These are phyloP conservation scores for Aythya baeri DNA, from an alignment of 2,113 vertebrate species.

Conservation along the genomic window DNA sequence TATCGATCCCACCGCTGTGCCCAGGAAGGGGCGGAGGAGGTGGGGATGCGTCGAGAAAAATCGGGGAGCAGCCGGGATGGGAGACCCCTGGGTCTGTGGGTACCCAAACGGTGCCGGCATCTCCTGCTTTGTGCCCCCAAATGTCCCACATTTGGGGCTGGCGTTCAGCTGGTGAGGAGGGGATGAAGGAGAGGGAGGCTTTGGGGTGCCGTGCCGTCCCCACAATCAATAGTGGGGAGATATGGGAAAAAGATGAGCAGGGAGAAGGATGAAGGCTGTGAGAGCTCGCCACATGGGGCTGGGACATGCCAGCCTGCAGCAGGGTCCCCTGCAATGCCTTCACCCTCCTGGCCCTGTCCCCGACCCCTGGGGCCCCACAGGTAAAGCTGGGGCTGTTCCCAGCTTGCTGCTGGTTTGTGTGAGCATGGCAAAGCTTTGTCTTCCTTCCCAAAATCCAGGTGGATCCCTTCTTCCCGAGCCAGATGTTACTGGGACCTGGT, in stretches of 20 bases:
- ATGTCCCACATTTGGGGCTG: fast-evolving
- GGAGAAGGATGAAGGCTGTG: background rate
- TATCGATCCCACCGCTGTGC: background rate
- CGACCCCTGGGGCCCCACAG: background rate
- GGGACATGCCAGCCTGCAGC: fast-evolving
- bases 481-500: background rate
- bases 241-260: background rate
- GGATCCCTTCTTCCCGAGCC: background rate
- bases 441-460: background rate
- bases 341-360: fast-evolving
- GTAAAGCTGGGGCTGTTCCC: background rate
- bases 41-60: background rate
- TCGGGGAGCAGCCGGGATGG: background rate
- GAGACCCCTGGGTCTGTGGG: fast-evolving
- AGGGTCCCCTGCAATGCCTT: too few species aligned
- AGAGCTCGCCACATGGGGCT: background rate
- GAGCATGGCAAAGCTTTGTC: background rate
- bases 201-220: fast-evolving
- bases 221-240: fast-evolving
- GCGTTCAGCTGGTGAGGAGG: fast-evolving
- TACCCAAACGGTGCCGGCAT: fast-evolving
- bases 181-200: background rate
- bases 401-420: background rate
- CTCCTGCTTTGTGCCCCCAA: background rate
- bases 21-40: background rate